Evolutionary conservation across 2,888 invertebrate genomes (phyloP), one percentile per base, ranked within the genome.

Genomic region (Dryadula phaetusa): DNA sequence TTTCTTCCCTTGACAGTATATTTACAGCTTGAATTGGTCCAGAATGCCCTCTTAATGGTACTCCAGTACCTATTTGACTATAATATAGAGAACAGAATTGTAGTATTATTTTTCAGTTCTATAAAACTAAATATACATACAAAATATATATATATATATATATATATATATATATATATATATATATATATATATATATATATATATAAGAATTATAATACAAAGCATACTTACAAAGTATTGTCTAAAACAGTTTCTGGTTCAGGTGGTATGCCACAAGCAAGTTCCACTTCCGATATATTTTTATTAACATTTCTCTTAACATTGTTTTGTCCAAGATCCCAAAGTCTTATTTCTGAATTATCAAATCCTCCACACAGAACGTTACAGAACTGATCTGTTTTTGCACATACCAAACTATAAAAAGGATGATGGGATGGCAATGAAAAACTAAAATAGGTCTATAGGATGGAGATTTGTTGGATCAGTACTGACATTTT

Each of bases 311-410:
- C 77, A 74, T 80, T 82, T 58, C 84, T 78, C 72, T 87, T 88
- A 1, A 90, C 78, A 77, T 88, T 87, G 67, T 88, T 92, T 70
- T 91, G 88, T 8, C 93, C 94, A 37, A 95, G 91, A 71, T 94
- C 94, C 95, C 95, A 96, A 20, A 96, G 80, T 73, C 95, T 92
- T 67, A 97, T 94, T 77, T 94, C 94, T 0, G 96, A 95, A 78
- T 95, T 95, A 72, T 93, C 93, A 78, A 95, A 96, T 25, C 97
- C 97, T 47, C 95, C 94, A 54, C 95, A 95, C 70, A 97, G 80
- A 73, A 95, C 88, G 70, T 94, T 95, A 74, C 95, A 95, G 74
- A 94, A 94, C 5, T 93, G 83, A 61, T 95, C 94, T 16, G 95
- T 93, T 78, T 91, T 93, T 20, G 93, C 95, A 79, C 94, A 94